A percentile compares a stretch with the other conserved stretches of the same genome.
Conservation (phyloP, 2,797 vertebrate genomes). For the Margarornis squamiger region DNA sequence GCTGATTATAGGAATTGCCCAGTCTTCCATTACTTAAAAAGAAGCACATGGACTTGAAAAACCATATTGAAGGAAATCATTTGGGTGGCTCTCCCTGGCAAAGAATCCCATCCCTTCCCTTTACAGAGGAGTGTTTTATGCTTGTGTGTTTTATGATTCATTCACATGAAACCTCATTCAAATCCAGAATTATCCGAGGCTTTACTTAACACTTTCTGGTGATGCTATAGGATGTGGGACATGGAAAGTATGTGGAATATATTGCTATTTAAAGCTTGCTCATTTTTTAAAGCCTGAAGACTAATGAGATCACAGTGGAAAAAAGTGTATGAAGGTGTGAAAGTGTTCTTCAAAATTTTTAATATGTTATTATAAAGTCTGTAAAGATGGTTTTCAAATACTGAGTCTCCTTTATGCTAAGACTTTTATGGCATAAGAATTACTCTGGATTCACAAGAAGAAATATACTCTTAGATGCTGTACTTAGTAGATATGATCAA, state of each 20-base stretch:
- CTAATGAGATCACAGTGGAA: neutral
- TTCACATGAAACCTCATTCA: conserved; percentile 23
- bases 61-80: neutral
- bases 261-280: conserved; percentile 19
- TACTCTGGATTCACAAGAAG: neutral
- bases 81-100: neutral
- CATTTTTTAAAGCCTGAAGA: neutral
- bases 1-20: conserved; percentile 11
- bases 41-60: conserved; percentile 32
- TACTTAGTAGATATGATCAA: neutral
- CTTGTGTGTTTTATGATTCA: conserved; percentile 37
- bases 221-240: neutral
- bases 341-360: neutral
- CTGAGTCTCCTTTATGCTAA: neutral
- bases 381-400: conserved; percentile 10
- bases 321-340: neutral
- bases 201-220: conserved; percentile 25
- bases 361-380: neutral
- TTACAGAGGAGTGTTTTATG: neutral
- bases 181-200: neutral
- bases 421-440: neutral
- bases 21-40: conserved; percentile 41
- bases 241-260: conserved; percentile 31
- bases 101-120: neutral
- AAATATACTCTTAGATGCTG: neutral